A percentile compares a stretch with the other conserved stretches of the same genome.
phyloP scores from a whole-genome alignment of 2,888 invertebrate genomes.

The Cataglyphis livida region DNA sequence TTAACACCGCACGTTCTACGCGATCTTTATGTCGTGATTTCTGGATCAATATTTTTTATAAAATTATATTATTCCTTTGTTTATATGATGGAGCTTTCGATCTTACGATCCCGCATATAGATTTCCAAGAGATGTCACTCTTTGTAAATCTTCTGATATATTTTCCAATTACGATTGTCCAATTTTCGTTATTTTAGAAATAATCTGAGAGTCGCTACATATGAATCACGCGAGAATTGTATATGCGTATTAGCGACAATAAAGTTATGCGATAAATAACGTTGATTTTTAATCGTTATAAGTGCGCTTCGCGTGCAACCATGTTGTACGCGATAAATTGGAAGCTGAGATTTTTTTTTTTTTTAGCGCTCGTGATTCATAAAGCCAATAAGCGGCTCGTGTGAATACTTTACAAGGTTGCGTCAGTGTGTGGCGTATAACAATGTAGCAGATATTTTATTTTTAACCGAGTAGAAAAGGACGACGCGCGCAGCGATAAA shows the following conservation, averaged over 20 bases:
- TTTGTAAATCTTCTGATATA: background rate
- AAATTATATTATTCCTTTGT: background rate
- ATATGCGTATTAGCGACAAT: slow-evolving; percentile 10
- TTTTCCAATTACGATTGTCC: background rate
- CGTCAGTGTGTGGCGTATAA: slow-evolving; percentile 39
- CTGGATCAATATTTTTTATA: background rate
- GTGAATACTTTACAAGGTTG: slow-evolving; percentile 70
- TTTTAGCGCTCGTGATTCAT: slow-evolving; percentile 57
- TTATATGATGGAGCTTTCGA: background rate
- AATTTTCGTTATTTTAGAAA: background rate
- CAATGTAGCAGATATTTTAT: slow-evolving; percentile 71
- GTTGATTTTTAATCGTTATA: slow-evolving; percentile 49
- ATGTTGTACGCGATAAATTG: slow-evolving; percentile 49
- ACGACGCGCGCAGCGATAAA: slow-evolving; percentile 52
- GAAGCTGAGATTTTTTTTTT: slow-evolving; percentile 32
- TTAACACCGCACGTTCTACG: too few relatives aligned
- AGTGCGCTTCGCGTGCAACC: slow-evolving; percentile 27
- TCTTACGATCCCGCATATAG: background rate
- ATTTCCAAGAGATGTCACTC: background rate
- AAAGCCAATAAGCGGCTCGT: slow-evolving; percentile 70
- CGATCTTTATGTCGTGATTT: background rate
- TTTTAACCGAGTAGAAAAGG: slow-evolving; percentile 68
- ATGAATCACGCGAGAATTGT: background rate
- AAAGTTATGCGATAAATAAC: slow-evolving; percentile 45
- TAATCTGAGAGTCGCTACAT: background rate